Base-by-base conservation (phyloP, 2,888 invertebrate genomes). In the Hemicrepidius hirtus region DNA sequence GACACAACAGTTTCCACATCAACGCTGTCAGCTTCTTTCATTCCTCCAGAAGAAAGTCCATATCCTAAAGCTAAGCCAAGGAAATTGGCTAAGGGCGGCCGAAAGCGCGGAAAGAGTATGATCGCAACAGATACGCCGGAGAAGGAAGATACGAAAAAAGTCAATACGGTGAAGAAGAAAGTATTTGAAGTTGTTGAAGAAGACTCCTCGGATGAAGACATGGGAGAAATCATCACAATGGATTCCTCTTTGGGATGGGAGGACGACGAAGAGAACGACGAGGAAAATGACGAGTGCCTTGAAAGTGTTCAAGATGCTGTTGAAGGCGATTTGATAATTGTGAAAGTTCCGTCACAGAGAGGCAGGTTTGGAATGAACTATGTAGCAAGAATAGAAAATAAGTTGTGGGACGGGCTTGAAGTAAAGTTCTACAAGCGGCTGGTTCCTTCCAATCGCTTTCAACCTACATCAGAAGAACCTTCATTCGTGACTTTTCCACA, bases 401-500 rank as follows among this genome's bases (percentile, higher is more conserved):
- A 57, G 57, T 57, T 57, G 28, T 35, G 57, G 2, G 35, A 57
- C 57, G 35, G 35, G 24, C 53, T 53, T 24, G 24, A 53, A 53
- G 24, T 53, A 28, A 53, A 53, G 53, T 53, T 53, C 53, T 53
- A 53, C 53, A 53, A 28, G 28, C 28, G 24, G 13, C 57, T 57
- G 35, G 35, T 57, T 59, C 12, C 59, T 5, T 59, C 37, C n/a
- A 59, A 59, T 59, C 59, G 59, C 20, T 59, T 59, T 16, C 37
- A 40, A 40, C 20, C 20, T 18, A 40, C 59, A 20, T 16, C 59
- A 1, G 55, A 13, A 55, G 55, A n/a, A 55, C 12, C 32, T 55
- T 32, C 4, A 10, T 55, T 55, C 3, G 32, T 55, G 13, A 13
- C 12, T 55, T 16, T 32, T 55, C 16, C n/a, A n/a, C 55, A 55